phyloP scores from a whole-genome alignment of 2,797 vertebrate species.

The Scolopax bukidnonensis region DNA sequence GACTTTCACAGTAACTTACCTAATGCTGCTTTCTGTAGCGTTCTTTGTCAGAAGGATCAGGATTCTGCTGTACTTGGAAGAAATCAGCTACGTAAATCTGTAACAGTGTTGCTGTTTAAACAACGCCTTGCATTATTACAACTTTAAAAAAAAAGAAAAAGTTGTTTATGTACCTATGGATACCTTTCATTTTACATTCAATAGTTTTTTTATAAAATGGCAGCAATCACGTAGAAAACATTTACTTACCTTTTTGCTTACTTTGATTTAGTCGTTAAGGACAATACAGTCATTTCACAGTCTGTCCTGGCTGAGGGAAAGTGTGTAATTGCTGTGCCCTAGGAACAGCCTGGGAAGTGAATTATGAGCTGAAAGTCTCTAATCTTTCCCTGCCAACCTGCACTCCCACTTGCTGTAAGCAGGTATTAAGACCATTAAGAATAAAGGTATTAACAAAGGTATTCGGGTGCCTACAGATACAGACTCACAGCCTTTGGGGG shows the following conservation, averaged over 20 bases:
- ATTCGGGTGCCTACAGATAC: background rate
- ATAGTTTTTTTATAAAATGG: background rate
- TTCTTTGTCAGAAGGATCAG: background rate
- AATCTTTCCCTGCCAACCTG: background rate
- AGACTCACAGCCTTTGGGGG: background rate
- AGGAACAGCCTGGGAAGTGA: background rate
- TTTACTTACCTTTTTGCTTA: background rate
- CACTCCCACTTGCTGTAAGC: background rate
- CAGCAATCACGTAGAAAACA: background rate
- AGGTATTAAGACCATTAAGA: background rate
- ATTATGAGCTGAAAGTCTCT: background rate
- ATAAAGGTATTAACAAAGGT: background rate
- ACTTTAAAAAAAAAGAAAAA: background rate
- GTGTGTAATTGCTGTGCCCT: background rate
- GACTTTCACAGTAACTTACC: background rate
- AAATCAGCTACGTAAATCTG: background rate
- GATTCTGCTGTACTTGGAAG: background rate
- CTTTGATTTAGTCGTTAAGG: slow-evolving; percentile 1
- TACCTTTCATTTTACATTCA: slow-evolving; percentile 8
- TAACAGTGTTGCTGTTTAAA: slow-evolving; percentile 1
- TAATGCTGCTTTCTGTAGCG: background rate
- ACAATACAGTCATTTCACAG: background rate
- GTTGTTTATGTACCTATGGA: background rate
- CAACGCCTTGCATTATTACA: background rate
- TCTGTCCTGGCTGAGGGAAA: background rate